These are phyloP conservation scores for Lepeophtheirus nordmannii DNA, from an alignment of 2,888 invertebrate genomes.

Conservation along the genomic window DNA sequence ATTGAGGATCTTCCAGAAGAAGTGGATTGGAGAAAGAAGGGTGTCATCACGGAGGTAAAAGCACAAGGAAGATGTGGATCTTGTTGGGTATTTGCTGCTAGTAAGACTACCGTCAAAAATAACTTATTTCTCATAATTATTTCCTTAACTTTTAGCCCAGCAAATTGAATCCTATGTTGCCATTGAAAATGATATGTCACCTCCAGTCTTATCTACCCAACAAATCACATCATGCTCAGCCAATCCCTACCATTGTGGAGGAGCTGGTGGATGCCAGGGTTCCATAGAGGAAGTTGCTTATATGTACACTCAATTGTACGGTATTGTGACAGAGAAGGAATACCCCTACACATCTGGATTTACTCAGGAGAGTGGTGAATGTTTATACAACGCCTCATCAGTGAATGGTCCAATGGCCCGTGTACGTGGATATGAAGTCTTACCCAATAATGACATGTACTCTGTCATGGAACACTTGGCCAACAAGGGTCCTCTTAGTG, in stretches of 20 bases:
- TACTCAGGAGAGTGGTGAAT: neutral
- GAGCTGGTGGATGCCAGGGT: conserved; percentile 21
- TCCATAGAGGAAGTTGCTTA: conserved; percentile 19
- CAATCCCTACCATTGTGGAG: conserved; percentile 19
- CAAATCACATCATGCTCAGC: conserved; percentile 23
- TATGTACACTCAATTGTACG: conserved; percentile 18
- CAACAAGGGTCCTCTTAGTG: conserved; percentile 20
- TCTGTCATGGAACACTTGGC: conserved; percentile 21
- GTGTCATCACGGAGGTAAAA: conserved; percentile 34
- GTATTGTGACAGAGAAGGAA: conserved; percentile 6
- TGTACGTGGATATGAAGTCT: conserved; percentile 8
- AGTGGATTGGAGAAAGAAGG: conserved; percentile 35
- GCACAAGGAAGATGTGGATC: conserved; percentile 39
- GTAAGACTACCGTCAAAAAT: neutral
- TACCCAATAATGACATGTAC: conserved; percentile 5
- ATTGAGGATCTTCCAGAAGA: conserved; percentile 29
- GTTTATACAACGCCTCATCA: neutral
- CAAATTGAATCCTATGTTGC: conserved; percentile 20
- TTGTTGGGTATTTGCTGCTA: conserved; percentile 43
- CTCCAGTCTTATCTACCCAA: conserved; percentile 12
- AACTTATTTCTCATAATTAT: conserved; percentile 38
- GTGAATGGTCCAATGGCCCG: neutral
- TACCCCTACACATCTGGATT: conserved; percentile 19
- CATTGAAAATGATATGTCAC: neutral
- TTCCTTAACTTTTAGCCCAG: conserved; percentile 39